These are phyloP conservation scores for Lanistes nyassanus DNA, from an alignment of 1,140 invertebrate species.

Conservation along the genomic window DNA sequence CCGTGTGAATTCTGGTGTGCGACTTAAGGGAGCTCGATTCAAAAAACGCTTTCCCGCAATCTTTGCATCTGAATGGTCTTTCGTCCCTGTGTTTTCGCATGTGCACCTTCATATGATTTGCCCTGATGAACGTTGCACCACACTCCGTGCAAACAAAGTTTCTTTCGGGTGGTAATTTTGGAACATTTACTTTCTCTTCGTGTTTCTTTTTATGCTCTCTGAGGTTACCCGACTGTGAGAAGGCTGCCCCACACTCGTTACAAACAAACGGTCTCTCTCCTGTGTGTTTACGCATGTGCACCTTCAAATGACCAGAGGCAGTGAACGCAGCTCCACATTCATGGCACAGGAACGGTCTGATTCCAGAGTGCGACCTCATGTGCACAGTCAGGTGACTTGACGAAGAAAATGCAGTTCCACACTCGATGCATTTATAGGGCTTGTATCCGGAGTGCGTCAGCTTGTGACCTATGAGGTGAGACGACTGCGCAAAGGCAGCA, in stretches of 20 bases:
- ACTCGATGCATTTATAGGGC: too few species aligned
- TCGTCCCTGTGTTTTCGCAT: constrained; percentile 74
- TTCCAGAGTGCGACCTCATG: constrained; percentile 69
- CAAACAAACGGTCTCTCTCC: constrained; percentile 28
- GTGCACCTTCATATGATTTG: constrained; percentile 29
- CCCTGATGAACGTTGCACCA: constrained; percentile 17
- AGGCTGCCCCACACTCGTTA: constrained; percentile 18
- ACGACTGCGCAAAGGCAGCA: constrained; percentile 9
- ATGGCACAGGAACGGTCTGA: constrained; percentile 75
- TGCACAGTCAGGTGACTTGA: too few species aligned
- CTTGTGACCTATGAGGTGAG: constrained; percentile 2
- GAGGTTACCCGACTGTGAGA: constrained; percentile 78
- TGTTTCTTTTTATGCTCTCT: constrained; percentile 89
- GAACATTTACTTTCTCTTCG: constrained; percentile 73
- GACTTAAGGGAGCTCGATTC: constrained; percentile 11
- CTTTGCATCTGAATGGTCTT: constrained; percentile 30
- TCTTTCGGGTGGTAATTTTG: neutral
- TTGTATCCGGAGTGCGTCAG: neutral
- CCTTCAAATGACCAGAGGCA: constrained; percentile 85
- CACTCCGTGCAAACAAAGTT: constrained; percentile 26
- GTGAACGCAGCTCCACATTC: constrained; percentile 75
- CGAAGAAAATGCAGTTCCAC: too few species aligned
- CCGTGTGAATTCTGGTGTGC: constrained; percentile 29
- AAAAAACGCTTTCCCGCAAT: constrained; percentile 24
- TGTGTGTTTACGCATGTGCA: constrained; percentile 81